Conservation (phyloP, 2,113 vertebrate species). For the Rhagologus leucostigma region DNA sequence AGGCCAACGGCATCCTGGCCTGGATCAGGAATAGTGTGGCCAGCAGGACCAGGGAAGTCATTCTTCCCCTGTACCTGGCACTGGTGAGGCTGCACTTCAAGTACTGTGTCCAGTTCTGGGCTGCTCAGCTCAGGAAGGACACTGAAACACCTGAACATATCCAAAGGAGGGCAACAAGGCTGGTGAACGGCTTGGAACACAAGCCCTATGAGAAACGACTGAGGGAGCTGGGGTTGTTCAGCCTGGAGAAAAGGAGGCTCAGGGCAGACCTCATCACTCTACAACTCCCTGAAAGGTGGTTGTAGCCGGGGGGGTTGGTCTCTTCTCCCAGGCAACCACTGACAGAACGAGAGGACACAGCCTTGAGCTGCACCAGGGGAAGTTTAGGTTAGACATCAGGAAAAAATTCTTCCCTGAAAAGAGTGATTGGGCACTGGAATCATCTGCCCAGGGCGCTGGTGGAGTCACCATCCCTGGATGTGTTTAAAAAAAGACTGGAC, state of each 20-base stretch:
- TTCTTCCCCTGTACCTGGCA: background rate
- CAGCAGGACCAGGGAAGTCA: background rate
- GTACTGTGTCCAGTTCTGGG: background rate
- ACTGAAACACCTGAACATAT: accelerated
- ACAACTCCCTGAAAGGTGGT: background rate
- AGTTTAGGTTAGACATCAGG: no score
- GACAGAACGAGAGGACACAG: accelerated
- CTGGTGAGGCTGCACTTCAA: background rate
- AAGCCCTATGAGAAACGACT: accelerated
- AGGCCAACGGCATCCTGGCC: background rate
- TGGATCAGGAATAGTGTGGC: background rate
- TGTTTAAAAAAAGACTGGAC: accelerated
- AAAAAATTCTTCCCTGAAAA: no score
- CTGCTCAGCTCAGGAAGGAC: no score
- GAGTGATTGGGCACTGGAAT: background rate
- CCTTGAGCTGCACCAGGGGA: accelerated
- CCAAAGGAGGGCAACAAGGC: background rate
- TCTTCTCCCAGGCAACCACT: accelerated
- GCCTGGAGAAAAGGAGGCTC: background rate
- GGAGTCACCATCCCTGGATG: accelerated
- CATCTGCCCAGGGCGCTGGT: background rate
- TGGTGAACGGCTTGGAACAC: background rate
- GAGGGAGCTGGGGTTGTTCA: background rate
- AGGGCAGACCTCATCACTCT: background rate
- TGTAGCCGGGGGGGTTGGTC: background rate